Conservation (phyloP, 1,140 invertebrate genomes). For the Ganaspis sp. region DNA sequence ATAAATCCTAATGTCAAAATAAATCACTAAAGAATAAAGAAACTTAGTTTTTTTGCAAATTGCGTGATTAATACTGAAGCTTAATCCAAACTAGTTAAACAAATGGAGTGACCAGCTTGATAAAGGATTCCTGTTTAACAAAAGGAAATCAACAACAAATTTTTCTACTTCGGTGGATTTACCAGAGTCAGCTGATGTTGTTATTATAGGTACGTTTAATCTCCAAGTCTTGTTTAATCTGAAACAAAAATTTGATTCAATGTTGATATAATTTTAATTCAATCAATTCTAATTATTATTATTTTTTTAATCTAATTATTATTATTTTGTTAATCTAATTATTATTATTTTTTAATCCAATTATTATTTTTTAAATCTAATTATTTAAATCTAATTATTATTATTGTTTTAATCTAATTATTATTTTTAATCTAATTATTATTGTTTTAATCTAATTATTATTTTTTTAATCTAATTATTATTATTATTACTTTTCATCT, state of each 20-base stretch:
- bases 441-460: no score
- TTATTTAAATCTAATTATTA: no score
- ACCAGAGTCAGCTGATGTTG: constrained; percentile 70
- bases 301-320: no score
- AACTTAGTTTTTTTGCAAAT: background rate
- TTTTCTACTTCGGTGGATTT: constrained; percentile 46
- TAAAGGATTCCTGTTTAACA: constrained; percentile 44
- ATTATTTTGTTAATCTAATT: no score
- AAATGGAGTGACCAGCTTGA: constrained; percentile 25
- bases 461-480: no score
- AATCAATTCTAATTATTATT: no score
- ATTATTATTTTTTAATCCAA: no score
- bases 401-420: no score
- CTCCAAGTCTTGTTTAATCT: constrained; percentile 23
- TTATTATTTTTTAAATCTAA: no score
- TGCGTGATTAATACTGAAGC: background rate
- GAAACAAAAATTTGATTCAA: background rate
- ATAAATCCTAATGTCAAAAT: no score
- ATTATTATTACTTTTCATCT: no score
- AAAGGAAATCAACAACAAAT: constrained; percentile 31
- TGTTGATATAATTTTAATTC: background rate
- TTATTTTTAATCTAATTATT: no score
- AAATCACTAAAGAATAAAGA: background rate
- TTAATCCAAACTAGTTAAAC: constrained; percentile 35
- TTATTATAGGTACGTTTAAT: constrained; percentile 68